Conservation (phyloP, 2,113 vertebrate genomes). For the Gallinago paraguaiae region DNA sequence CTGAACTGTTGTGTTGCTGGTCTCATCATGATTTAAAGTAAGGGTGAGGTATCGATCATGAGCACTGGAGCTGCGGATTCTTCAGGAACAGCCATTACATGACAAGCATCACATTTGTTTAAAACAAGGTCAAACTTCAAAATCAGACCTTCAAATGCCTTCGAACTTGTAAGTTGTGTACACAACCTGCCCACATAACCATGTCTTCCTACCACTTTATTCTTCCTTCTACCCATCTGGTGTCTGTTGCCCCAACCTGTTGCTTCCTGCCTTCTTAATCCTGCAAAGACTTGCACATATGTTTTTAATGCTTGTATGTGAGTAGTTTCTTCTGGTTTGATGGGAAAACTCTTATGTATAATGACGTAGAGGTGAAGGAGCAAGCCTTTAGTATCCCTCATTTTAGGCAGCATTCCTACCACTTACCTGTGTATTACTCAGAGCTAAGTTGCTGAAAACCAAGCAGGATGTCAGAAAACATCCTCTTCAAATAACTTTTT, state of each 20-base stretch:
- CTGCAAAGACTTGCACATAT: neutral
- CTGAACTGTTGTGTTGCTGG: neutral
- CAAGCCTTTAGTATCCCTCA: neutral
- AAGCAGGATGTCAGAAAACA: neutral
- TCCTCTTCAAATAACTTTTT: neutral
- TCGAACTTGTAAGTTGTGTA: neutral
- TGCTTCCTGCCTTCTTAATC: slow-evolving; percentile 42
- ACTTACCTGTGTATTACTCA: neutral
- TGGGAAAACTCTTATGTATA: neutral
- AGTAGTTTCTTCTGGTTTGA: slow-evolving; percentile 1
- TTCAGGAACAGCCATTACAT: neutral
- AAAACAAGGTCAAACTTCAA: neutral
- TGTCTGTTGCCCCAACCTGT: slow-evolving; percentile 24
- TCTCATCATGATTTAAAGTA: neutral
- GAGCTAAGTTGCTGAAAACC: neutral
- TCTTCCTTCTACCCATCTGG: neutral
- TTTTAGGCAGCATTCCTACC: neutral
- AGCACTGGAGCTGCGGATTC: neutral
- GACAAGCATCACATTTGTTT: neutral
- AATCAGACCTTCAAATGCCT: neutral
- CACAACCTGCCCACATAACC: neutral
- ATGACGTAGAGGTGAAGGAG: neutral
- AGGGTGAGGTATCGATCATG: neutral
- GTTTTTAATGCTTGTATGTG: neutral
- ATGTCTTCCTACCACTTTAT: neutral